Evolutionary conservation across 2,888 invertebrate species (phyloP), one percentile per base, ranked within the genome.

Genomic region (Rhyacophila evoluta): DNA sequence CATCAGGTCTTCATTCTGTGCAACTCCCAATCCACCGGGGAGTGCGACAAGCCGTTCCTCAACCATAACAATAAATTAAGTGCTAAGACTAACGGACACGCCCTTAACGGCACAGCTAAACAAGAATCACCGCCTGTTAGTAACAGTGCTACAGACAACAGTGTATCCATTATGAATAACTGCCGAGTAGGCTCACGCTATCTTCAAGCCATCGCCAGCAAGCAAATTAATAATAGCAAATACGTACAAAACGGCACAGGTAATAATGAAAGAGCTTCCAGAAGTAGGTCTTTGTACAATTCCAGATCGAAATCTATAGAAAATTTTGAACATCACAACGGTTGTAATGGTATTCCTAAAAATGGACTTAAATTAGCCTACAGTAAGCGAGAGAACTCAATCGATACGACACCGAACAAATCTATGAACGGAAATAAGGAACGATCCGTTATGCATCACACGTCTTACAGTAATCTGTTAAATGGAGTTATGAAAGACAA

Each of bases 131-230:
- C 81, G 85, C 85, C 83, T 84, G 80, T 84, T 84, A 84, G 82
- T 85, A 84, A 78, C 85, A 86, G 84, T 86, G 84, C 83, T 84
- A 84, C 83, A 74, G 87, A 87, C 84, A 75, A 19, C 19, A 83
- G 85, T 79, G 86, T 88, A 41, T 87, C 86, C 28, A 85, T 89
- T 27, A 87, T 86, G 80, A 86, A 87, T n/a, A 89, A 84, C 84
- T 88, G 89, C 84, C 86, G 89, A 78, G 89, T 89, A 82, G 90
- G 90, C 77, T 86, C 88, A 75, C 87, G 88, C 80, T 90, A 89
- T 84, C 85, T 90, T 8, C 90, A 89, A 84, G 90, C 90, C 55
- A 83, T 90, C 75, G 87, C 88, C 27, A 87, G 85, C 78, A 87
- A 85, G 69, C 87, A 81, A 37, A 76, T 86, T 37, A 68, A 29